Conservation (phyloP, 2,888 invertebrate species). For the Volucella bombylans region DNA sequence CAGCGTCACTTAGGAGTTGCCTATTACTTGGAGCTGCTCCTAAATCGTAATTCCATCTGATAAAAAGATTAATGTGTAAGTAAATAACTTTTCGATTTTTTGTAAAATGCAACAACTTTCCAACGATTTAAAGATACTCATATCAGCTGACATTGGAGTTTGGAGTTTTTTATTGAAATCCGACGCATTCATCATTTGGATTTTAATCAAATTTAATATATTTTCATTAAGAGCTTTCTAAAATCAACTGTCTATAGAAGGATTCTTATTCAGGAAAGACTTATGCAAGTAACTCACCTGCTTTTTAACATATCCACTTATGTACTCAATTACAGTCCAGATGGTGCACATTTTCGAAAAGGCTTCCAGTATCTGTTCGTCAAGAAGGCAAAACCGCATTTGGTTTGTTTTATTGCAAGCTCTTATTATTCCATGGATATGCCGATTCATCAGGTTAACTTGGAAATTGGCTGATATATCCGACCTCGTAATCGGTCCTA, state of each 20-base stretch:
- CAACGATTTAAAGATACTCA: constrained; percentile 13
- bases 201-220: constrained; percentile 2
- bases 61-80: not conserved
- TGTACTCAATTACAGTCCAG: constrained; percentile 46
- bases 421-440: constrained; percentile 21
- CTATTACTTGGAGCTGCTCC: not conserved
- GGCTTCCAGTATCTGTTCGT: constrained; percentile 29
- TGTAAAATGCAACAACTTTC: not conserved
- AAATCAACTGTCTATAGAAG: not conserved
- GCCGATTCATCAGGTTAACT: not conserved
- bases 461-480: not conserved
- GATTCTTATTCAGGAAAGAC: not conserved
- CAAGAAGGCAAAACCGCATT: constrained; percentile 1
- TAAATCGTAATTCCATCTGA: constrained; percentile 16
- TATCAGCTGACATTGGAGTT: not conserved
- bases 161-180: constrained; percentile 1
- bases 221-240: constrained; percentile 34
- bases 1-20: not conserved
- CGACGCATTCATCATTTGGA: constrained; percentile 16
- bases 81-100: not conserved
- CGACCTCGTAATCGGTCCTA: not conserved
- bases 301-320: constrained; percentile 29
- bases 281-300: constrained; percentile 17
- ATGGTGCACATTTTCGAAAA: constrained; percentile 33
- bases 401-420: constrained; percentile 19